These are phyloP conservation scores for Mycalesis mineus DNA, from an alignment of 2,888 invertebrate species.

Conservation along the genomic window DNA sequence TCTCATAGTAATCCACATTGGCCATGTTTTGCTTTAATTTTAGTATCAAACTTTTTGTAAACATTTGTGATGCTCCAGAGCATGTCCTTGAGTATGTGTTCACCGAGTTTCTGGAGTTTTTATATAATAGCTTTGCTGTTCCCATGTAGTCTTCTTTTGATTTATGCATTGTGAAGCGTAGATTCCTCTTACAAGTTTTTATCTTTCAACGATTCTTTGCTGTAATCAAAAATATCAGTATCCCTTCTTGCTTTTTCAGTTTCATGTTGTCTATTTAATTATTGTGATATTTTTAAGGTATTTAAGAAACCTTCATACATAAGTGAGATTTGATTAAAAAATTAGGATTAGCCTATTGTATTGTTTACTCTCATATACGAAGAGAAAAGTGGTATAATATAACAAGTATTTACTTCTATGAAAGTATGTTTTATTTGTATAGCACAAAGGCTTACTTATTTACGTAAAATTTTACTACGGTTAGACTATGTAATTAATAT, in stretches of 20 bases:
- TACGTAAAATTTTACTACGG: no score
- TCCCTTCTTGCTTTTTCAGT: slow-evolving; percentile 19
- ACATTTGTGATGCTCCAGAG: slow-evolving; percentile 44
- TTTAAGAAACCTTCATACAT: no score
- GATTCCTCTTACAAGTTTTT: slow-evolving; percentile 21
- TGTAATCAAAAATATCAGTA: slow-evolving; percentile 65
- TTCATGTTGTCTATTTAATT: not conserved
- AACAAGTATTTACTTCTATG: no score
- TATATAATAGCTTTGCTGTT: slow-evolving; percentile 46
- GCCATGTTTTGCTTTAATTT: slow-evolving; percentile 44
- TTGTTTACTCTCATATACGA: no score
- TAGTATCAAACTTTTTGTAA: slow-evolving; percentile 39
- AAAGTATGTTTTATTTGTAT: no score
- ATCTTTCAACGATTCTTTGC: slow-evolving; percentile 39
- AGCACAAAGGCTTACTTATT: no score
- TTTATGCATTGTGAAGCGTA: slow-evolving; percentile 46
- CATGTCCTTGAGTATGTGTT: slow-evolving; percentile 47
- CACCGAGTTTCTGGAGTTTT: slow-evolving; percentile 48
- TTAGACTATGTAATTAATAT: no score
- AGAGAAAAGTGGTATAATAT: no score
- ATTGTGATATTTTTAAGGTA: no score
- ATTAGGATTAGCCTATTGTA: no score
- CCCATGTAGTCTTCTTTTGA: slow-evolving; percentile 32
- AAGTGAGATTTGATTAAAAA: no score
- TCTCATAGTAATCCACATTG: slow-evolving; percentile 36